phyloP scores from a whole-genome alignment of 2,888 invertebrate species.

The Scaptomyza cyrtandrae region DNA sequence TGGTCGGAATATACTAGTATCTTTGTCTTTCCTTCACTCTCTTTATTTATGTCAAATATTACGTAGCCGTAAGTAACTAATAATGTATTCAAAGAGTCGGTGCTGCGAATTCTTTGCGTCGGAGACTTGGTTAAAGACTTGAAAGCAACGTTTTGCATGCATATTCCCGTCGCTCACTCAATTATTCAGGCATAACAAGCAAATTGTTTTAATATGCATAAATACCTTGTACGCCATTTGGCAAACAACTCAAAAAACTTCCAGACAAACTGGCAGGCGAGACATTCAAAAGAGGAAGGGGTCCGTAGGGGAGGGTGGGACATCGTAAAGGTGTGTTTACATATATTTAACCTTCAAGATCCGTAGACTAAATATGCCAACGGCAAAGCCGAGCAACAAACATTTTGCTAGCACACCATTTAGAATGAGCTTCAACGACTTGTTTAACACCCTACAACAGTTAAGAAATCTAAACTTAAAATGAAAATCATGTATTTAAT shows the following conservation, averaged over 20 bases:
- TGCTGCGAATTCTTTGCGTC: neutral
- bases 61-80: conserved; percentile 63
- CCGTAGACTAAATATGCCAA: conserved; percentile 72
- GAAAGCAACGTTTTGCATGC: neutral
- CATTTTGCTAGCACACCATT: conserved; percentile 34
- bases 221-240: conserved; percentile 80
- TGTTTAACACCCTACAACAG: conserved; percentile 44
- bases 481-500: neutral
- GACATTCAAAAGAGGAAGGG: conserved; percentile 9
- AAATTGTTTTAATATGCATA: conserved; percentile 81
- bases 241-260: conserved; percentile 76
- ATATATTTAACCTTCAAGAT: conserved; percentile 78
- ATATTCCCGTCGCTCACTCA: conserved; percentile 58
- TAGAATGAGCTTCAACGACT: conserved; percentile 6
- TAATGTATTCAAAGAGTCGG: conserved; percentile 12
- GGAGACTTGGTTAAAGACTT: conserved; percentile 9
- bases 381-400: conserved; percentile 50
- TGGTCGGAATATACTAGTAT: conserved; percentile 4
- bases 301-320: neutral
- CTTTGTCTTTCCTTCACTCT: neutral
- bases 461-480: neutral
- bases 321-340: conserved; percentile 73
- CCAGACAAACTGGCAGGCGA: conserved; percentile 56
- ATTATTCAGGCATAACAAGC: conserved; percentile 81
- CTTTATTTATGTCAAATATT: conserved; percentile 23